Percentiles rank a stretch among this genome's conserved stretches.
Evolutionary conservation across 2,888 invertebrate genomes (phyloP).

Genomic region (Spatulosminthurus flaviceps): DNA sequence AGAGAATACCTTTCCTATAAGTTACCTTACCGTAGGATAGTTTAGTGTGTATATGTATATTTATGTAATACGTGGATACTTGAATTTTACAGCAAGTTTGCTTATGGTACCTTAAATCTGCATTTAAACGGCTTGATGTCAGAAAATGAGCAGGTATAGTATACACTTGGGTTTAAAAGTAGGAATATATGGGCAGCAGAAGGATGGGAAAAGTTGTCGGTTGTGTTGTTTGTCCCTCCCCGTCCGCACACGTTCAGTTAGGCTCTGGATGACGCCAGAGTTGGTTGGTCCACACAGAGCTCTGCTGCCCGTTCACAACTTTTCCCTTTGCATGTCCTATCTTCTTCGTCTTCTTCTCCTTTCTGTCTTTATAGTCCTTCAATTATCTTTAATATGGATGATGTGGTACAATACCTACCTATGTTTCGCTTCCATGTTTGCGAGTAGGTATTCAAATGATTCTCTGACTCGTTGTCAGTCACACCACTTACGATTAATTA

Average conservation of each 20-base stretch:
- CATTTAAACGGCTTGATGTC: neutral
- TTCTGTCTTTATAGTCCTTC: slow-evolving; percentile 19
- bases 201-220: slow-evolving; percentile 43
- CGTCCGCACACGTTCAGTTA: slow-evolving; percentile 42
- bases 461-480: slow-evolving; percentile 7
- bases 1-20: neutral
- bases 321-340: slow-evolving; percentile 37
- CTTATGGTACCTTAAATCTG: slow-evolving; percentile 6
- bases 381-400: slow-evolving; percentile 35
- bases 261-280: slow-evolving; percentile 43
- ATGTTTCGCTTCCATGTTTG: slow-evolving; percentile 27
- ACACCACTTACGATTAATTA: neutral
- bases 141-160: slow-evolving; percentile 15
- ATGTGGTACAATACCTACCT: slow-evolving; percentile 37
- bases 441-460: slow-evolving; percentile 32
- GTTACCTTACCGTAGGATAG: neutral
- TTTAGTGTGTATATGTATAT: neutral
- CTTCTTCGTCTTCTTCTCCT: slow-evolving; percentile 29
- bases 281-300: slow-evolving; percentile 41
- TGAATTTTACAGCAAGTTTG: too few species aligned
- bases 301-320: slow-evolving; percentile 27
- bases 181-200: slow-evolving; percentile 18
- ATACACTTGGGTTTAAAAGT: neutral
- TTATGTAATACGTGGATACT: neutral
- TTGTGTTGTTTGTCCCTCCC: slow-evolving; percentile 43